Percentiles rank a stretch among this genome's conserved stretches.
Conservation (phyloP, 2,797 vertebrate species). For the Nannoperca obscura region DNA sequence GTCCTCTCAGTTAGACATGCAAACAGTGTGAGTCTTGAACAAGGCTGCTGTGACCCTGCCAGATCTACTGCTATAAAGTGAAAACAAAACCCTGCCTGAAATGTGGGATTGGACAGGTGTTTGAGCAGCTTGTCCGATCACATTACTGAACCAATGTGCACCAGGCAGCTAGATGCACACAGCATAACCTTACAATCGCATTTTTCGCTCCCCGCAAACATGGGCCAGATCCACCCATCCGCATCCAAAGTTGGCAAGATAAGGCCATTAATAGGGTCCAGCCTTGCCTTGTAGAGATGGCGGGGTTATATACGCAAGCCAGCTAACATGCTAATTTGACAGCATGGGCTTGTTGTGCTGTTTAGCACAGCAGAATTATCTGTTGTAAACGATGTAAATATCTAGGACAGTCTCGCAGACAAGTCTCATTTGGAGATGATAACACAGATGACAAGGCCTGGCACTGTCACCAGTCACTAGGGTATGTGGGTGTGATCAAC, state of each 20-base stretch:
- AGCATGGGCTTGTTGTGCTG: conserved; percentile 70
- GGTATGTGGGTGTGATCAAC: conserved; percentile 84
- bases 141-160: conserved; percentile 87
- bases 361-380: conserved; percentile 77
- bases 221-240: conserved; percentile 76
- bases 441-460: conserved; percentile 83
- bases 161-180: conserved; percentile 85
- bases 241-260: conserved; percentile 77
- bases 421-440: conserved; percentile 81
- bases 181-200: conserved; percentile 90
- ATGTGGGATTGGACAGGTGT: conserved; percentile 85
- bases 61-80: conserved; percentile 82
- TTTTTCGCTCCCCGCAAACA: conserved; percentile 80
- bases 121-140: conserved; percentile 86
- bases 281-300: conserved; percentile 71
- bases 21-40: conserved; percentile 84
- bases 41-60: conserved; percentile 81
- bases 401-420: conserved; percentile 80
- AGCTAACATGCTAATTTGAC: conserved; percentile 83
- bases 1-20: conserved; percentile 77
- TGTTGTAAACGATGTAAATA: conserved; percentile 82
- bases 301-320: conserved; percentile 65
- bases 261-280: conserved; percentile 77
- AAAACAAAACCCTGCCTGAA: conserved; percentile 83
- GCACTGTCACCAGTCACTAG: conserved; percentile 84